Percentiles rank a stretch among this genome's conserved stretches.
phyloP scores from a whole-genome alignment of 2,797 vertebrate genomes.

The Onychomys arenicola region DNA sequence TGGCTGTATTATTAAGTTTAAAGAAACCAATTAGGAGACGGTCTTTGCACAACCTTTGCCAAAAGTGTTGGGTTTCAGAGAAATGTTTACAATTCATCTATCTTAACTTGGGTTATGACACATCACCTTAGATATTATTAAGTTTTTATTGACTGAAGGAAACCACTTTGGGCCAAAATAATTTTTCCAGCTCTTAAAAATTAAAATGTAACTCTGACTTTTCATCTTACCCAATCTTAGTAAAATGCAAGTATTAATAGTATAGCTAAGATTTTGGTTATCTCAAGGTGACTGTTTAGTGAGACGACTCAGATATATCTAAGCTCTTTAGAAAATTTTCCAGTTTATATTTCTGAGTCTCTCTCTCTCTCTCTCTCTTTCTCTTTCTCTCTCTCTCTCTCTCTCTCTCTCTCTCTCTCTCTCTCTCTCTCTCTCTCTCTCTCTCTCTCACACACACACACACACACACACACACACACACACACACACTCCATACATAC shows the following conservation, averaged over 20 bases:
- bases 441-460: background rate
- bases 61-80: background rate
- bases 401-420: background rate
- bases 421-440: background rate
- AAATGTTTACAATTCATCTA: constrained; percentile 28
- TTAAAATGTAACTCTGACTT: background rate
- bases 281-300: background rate
- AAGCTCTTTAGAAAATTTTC: background rate
- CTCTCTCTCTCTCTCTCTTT: background rate
- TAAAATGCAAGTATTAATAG: background rate
- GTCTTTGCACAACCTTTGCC: background rate
- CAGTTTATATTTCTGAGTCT: background rate
- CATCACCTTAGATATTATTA: background rate
- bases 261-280: background rate
- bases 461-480: background rate
- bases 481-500: background rate
- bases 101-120: constrained; percentile 35
- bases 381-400: too few relatives aligned
- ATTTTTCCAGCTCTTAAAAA: background rate
- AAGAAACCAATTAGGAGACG: background rate
- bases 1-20: constrained; percentile 10
- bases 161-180: constrained; percentile 5
- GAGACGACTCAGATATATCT: background rate
- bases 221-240: background rate
- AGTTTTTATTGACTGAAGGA: constrained; percentile 36